These are phyloP conservation scores for Pachypanchax playfairii DNA, from an alignment of 2,113 vertebrate genomes.

Conservation along the genomic window DNA sequence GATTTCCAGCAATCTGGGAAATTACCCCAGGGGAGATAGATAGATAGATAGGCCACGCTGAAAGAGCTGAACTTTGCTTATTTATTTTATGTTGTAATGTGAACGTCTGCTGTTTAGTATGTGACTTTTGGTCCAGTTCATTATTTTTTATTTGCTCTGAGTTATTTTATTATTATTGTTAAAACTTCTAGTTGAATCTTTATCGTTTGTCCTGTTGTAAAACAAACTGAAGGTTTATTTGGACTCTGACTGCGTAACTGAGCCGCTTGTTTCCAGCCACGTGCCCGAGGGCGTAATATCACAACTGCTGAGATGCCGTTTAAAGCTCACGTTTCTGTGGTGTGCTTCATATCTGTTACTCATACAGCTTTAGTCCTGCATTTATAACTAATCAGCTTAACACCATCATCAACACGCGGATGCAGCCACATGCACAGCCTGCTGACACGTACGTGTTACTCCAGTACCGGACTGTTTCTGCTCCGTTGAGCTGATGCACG, in stretches of 20 bases:
- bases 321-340: conserved; percentile 55
- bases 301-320: conserved; percentile 73
- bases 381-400: conserved; percentile 72
- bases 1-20: conserved; percentile 67
- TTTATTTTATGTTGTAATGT: conserved; percentile 33
- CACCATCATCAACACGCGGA: conserved; percentile 51
- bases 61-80: conserved; percentile 42
- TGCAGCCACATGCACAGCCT: conserved; percentile 19
- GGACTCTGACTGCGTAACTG: neutral
- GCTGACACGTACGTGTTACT: conserved; percentile 30
- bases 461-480: conserved; percentile 30
- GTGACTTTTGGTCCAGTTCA: neutral
- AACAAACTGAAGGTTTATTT: conserved; percentile 11
- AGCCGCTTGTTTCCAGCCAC: conserved; percentile 42
- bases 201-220: neutral
- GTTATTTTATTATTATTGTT: neutral
- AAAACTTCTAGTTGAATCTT: neutral
- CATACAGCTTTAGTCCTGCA: conserved; percentile 56
- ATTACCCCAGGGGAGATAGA: conserved; percentile 62
- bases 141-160: neutral
- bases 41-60: conserved; percentile 55
- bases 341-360: conserved; percentile 56
- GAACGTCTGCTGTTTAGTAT: conserved; percentile 43
- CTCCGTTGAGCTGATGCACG: conserved; percentile 22
- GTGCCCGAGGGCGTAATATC: conserved; percentile 58